Evolutionary conservation across 2,888 invertebrate species (phyloP).

Genomic region (Autographa gamma): DNA sequence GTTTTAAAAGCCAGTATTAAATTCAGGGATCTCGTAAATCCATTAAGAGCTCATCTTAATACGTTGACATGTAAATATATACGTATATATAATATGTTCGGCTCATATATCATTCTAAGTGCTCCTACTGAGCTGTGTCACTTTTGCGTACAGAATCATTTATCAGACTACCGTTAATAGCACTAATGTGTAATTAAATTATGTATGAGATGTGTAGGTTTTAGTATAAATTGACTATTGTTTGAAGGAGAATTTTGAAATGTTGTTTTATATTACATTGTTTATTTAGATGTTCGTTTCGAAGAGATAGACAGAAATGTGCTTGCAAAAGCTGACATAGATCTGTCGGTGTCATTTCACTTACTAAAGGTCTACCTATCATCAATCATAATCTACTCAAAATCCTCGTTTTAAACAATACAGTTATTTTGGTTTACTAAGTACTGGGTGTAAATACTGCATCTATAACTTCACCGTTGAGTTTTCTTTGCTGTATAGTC

Average conservation of each 20-base stretch:
- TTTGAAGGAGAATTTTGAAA: too few species aligned
- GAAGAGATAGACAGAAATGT: too few species aligned
- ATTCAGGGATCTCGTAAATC: constrained; percentile 12
- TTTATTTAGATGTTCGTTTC: too few species aligned
- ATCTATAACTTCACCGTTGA: too few species aligned
- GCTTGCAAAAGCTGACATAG: too few species aligned
- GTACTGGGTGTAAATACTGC: too few species aligned
- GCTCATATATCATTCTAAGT: constrained; percentile 57
- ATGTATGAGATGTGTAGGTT: background rate
- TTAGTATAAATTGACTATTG: background rate
- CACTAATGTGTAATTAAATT: constrained; percentile 36
- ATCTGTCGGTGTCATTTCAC: too few species aligned
- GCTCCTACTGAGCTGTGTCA: constrained; percentile 44
- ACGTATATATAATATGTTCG: background rate
- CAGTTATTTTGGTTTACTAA: too few species aligned
- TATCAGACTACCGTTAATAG: constrained; percentile 37
- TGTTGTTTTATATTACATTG: background rate
- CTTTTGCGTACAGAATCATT: constrained; percentile 37
- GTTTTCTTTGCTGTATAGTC: too few species aligned
- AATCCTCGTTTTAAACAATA: too few species aligned
- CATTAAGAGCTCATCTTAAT: constrained; percentile 24
- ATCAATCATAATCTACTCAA: too few species aligned
- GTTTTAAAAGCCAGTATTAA: constrained; percentile 10
- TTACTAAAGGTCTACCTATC: too few species aligned
- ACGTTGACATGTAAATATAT: constrained; percentile 31